Conservation (phyloP, 2,113 vertebrate species). For the Clarias gariepinus region DNA sequence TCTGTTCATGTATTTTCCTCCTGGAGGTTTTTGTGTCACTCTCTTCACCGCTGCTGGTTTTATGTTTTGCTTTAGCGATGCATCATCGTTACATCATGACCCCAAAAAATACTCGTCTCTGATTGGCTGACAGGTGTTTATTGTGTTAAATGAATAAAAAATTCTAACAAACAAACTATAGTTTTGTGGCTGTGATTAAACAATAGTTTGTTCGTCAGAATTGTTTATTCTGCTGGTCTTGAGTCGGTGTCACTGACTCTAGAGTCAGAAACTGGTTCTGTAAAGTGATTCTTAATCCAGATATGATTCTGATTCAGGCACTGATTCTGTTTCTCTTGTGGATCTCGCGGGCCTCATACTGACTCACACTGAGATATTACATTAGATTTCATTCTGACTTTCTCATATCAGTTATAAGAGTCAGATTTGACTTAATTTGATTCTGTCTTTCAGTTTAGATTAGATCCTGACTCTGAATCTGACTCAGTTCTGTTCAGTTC, state of each 20-base stretch:
- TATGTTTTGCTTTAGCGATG: not conserved
- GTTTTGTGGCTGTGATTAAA: not conserved
- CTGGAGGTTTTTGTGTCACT: not conserved
- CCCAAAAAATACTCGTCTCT: not conserved
- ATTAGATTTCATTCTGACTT: not conserved
- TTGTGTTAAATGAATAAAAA: too few species aligned
- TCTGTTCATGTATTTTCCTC: not conserved
- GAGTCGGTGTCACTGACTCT: not conserved
- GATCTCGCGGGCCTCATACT: not conserved
- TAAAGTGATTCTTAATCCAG: not conserved
- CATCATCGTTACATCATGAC: not conserved
- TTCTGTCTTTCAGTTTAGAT: too few species aligned
- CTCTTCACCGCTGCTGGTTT: not conserved
- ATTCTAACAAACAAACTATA: too few species aligned
- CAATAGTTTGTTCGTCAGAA: not conserved
- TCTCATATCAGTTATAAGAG: not conserved
- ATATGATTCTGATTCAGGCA: not conserved
- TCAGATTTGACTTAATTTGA: not conserved
- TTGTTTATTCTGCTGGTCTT: not conserved
- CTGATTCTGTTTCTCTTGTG: not conserved
- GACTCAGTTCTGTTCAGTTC: not conserved
- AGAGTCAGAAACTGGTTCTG: not conserved
- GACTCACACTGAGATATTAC: not conserved
- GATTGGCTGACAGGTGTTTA: not conserved
- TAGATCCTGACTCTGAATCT: not conserved